Base-by-base conservation (phyloP, 1,140 invertebrate genomes). In the Elymnias hypermnestra region DNA sequence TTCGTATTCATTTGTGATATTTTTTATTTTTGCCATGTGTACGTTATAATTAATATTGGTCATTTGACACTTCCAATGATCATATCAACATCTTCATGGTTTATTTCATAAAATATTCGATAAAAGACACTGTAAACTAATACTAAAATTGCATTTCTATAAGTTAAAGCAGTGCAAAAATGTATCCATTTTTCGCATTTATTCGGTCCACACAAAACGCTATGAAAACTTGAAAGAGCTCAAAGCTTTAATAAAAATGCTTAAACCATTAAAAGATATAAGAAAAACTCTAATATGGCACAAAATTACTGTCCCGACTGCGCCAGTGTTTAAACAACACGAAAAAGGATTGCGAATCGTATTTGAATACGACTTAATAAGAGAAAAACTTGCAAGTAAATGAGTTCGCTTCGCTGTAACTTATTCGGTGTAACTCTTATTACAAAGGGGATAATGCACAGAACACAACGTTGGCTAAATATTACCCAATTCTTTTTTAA, bases 331-430 rank as follows among this genome's bases (percentile, higher is more conserved):
- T 45, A 36, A 37, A 45, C 42, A 45, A 37, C 21, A 39, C 37
- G 33, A 37, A 45, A 37, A 35, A 45, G 21, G 10, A 14, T 23
- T 43, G 10, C 10, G 21, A 18, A 45, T 45, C 26, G 42, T 35
- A 45, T 45, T 45, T 45, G 42, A 45, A 45, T 45, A 37, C 33
- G 13, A 8, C 23, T 18, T 44, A 44, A 45, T 45, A 45, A 37
- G 42, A 45, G 26, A 31, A 45, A 45, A 37, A 45, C 10, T 36
- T 26, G 29, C 14, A 45, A 45, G 22, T 25, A 37, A 45, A 45
- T 45, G 42, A 45, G 42, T 45, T 25, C 15, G 22, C 10, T 13
- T 45, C 37, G 22, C 21, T 45, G 3, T 21, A 13, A 5, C 22
- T 10, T 17, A 25, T 26, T 26, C 6, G 19, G 19, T 26, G 36